Evolutionary conservation across 1,140 invertebrate species (phyloP).

Genomic region (Megalopta genalis): DNA sequence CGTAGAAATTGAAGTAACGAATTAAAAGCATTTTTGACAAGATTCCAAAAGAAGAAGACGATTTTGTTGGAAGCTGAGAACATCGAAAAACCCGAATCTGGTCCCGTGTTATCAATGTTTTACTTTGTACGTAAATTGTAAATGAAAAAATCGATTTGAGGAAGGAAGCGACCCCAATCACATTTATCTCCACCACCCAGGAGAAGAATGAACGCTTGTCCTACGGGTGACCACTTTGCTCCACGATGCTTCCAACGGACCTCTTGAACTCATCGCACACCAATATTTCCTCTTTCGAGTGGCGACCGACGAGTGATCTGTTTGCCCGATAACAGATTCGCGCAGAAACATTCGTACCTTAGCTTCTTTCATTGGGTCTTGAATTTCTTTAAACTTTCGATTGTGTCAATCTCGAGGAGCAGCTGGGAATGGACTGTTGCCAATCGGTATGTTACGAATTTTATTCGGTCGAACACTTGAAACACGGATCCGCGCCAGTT

Average conservation of each 20-base stretch:
- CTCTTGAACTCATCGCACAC: slow-evolving; percentile 64
- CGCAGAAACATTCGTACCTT: slow-evolving; percentile 34
- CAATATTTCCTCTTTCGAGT: slow-evolving; percentile 65
- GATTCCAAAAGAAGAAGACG: no score
- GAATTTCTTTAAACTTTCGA: neutral
- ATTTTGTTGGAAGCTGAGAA: neutral
- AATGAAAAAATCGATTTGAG: slow-evolving; percentile 55
- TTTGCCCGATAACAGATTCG: slow-evolving; percentile 44
- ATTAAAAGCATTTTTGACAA: no score
- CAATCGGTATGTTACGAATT: neutral
- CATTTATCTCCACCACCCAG: slow-evolving; percentile 62
- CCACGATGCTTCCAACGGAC: slow-evolving; percentile 58
- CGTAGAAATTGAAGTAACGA: no score
- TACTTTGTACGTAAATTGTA: slow-evolving; percentile 18
- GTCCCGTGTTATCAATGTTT: neutral
- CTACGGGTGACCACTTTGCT: slow-evolving; percentile 56
- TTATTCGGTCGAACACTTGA: neutral
- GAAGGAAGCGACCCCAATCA: slow-evolving; percentile 43
- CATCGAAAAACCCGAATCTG: neutral
- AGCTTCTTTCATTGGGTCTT: neutral
- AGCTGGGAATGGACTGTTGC: neutral
- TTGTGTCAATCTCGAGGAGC: no score
- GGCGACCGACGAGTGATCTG: slow-evolving; percentile 46
- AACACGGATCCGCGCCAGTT: neutral
- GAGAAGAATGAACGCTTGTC: slow-evolving; percentile 63